Percentiles rank a stretch among this genome's conserved stretches.
These are phyloP conservation scores for Drosophila albomicans DNA, from an alignment of 1,140 invertebrate species.

Conservation along the genomic window DNA sequence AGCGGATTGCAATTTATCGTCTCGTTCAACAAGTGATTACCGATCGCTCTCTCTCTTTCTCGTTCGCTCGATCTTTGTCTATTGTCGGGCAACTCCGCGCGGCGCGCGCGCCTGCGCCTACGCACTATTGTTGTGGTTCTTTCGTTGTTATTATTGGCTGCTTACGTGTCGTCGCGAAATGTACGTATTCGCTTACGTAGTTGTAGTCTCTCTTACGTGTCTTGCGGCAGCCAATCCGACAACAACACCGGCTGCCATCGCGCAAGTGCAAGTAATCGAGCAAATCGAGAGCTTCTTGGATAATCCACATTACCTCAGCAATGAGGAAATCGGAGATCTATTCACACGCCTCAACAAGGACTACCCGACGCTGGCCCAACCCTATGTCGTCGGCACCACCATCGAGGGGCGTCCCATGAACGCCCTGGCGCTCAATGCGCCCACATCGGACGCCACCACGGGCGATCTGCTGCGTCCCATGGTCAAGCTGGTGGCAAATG, in stretches of 20 bases:
- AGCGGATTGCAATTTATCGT: constrained; percentile 14
- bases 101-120: constrained; percentile 53
- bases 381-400: constrained; percentile 92
- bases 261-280: constrained; percentile 50
- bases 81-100: background rate
- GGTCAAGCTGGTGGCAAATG: constrained; percentile 98
- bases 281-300: constrained; percentile 59
- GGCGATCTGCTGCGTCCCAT: constrained; percentile 88
- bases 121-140: constrained; percentile 10
- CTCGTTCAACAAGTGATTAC: constrained; percentile 39
- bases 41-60: background rate
- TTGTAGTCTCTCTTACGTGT: constrained; percentile 27
- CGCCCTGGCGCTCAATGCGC: constrained; percentile 86
- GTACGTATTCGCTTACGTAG: constrained; percentile 37
- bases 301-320: constrained; percentile 66
- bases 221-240: constrained; percentile 10
- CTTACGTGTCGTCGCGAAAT: constrained; percentile 62
- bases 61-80: background rate
- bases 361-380: constrained; percentile 87
- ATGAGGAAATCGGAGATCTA: constrained; percentile 64
- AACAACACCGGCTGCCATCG: constrained; percentile 9
- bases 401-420: constrained; percentile 90
- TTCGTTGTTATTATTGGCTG: constrained; percentile 27
- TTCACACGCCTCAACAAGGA: constrained; percentile 64
- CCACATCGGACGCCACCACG: constrained; percentile 24